Conservation (phyloP, 2,888 invertebrate species). For the Orthosia gothica region DNA sequence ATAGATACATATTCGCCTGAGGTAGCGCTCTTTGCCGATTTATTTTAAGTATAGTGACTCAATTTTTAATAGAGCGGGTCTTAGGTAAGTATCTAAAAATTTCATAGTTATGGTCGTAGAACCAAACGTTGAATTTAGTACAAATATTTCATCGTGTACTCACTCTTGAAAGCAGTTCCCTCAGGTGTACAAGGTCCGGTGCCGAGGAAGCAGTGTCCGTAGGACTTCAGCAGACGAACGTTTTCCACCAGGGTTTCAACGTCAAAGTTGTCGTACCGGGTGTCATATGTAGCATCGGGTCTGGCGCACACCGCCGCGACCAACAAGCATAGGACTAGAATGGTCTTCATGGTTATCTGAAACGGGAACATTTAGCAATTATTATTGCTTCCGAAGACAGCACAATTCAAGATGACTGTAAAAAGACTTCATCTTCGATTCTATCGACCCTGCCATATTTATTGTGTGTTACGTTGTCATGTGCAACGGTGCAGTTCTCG, state of each 20-base stretch:
- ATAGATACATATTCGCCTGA: no score
- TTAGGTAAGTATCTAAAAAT: no score
- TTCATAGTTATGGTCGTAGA: no score
- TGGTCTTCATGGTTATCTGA: slow-evolving; percentile 75
- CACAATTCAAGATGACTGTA: background rate
- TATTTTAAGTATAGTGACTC: no score
- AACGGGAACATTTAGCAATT: slow-evolving; percentile 20
- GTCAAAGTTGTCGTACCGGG: slow-evolving; percentile 93
- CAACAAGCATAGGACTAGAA: slow-evolving; percentile 72
- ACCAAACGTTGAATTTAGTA: background rate
- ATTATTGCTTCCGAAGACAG: background rate
- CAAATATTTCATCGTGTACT: slow-evolving; percentile 72
- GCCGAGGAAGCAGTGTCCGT: slow-evolving; percentile 93
- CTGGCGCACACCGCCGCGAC: slow-evolving; percentile 76
- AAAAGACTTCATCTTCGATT: background rate
- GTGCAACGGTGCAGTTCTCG: no score
- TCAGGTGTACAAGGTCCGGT: slow-evolving; percentile 93
- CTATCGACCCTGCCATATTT: background rate
- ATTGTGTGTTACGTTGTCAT: background rate
- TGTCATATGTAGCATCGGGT: slow-evolving; percentile 91
- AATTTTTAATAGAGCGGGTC: no score
- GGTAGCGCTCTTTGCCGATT: no score
- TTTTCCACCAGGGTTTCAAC: slow-evolving; percentile 92
- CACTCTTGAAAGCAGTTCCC: slow-evolving; percentile 94
- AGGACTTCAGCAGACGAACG: slow-evolving; percentile 93